Evolutionary conservation across 2,888 invertebrate species (phyloP), one percentile per base, ranked within the genome.

Genomic region (Lepidochrysops patricia): DNA sequence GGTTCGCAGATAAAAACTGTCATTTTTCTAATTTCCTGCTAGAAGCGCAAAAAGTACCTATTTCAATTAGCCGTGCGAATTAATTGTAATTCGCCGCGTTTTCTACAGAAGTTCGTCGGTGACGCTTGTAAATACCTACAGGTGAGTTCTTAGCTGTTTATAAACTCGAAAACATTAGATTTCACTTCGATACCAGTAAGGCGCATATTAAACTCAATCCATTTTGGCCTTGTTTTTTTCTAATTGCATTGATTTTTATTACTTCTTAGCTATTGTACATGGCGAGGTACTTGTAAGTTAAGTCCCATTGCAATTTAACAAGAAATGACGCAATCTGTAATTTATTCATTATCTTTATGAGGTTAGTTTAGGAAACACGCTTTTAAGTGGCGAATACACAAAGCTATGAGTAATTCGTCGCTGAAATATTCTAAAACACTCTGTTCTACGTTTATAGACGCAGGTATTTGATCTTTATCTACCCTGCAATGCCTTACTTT

Each of bases 221-320:
- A 32, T 32, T 32, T 54, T 54, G 54, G 32, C 54, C 54, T 54
- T 32, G 54, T 29, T 54, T 54, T 54, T 32, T 54, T 32, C n/a
- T 19, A 54, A 54, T 32, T 29, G 13, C 54, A 54, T 54, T 54
- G 54, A 54, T 32, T 54, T 27, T 54, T 54, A 26, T 50, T 27
- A 54, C 19, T 54, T 27, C 13, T 1, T 25, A 49, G 25, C 29
- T 29, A 54, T 29, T 29, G 29, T 29, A 54, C 54, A 54, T 29
- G 7, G 29, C 32, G 12, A 19, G 25, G 26, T 26, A 50, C 50
- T 50, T 50, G 12, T 50, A 25, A 49, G 25, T 49, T 26, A 26
- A 26, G 26, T 50, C n/a, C 26, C 26, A 50, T 26, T 26, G n/a
- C 26, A 6, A 25, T 50, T 50, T 26, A 15, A 5, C 26, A 6